Evolutionary conservation across 2,113 vertebrate species (phyloP).

Genomic region (Lynx canadensis): DNA sequence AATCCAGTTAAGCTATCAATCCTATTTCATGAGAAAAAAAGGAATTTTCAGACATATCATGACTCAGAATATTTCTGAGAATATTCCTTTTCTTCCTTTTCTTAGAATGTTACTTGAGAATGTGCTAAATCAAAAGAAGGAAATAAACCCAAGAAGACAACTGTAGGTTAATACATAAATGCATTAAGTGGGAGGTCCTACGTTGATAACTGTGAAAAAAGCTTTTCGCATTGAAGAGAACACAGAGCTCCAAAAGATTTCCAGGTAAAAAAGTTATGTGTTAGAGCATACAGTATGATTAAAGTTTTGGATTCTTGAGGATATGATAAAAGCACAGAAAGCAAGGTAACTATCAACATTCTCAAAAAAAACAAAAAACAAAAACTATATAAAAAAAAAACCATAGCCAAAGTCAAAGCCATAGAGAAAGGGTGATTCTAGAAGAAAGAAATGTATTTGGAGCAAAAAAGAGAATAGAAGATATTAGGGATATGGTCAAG

Average conservation of each 20-base stretch:
- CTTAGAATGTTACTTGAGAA: not conserved
- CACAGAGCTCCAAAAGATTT: not conserved
- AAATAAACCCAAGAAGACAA: conserved; percentile 31
- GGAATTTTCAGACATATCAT: not conserved
- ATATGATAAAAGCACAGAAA: not conserved
- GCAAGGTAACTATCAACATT: not conserved
- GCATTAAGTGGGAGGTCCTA: not conserved
- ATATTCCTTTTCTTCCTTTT: not conserved
- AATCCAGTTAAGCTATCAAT: conserved; percentile 36
- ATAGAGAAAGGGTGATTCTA: not conserved
- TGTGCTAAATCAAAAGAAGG: not conserved
- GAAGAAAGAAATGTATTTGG: conserved; percentile 19
- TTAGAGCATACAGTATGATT: not conserved
- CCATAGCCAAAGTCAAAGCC: not conserved
- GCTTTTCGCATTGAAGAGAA: not conserved
- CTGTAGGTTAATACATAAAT: not conserved
- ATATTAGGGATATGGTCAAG: not conserved
- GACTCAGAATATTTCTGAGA: conserved; percentile 23
- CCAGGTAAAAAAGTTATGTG: not conserved
- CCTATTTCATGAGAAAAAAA: conserved; percentile 42
- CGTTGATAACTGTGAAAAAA: not conserved
- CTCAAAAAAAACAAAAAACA: not conserved
- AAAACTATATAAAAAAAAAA: not conserved
- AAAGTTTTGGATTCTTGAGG: not conserved
- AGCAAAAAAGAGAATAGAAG: not conserved